Base-by-base conservation (phyloP, 2,113 vertebrate species). In the Apaloderma vittatum region DNA sequence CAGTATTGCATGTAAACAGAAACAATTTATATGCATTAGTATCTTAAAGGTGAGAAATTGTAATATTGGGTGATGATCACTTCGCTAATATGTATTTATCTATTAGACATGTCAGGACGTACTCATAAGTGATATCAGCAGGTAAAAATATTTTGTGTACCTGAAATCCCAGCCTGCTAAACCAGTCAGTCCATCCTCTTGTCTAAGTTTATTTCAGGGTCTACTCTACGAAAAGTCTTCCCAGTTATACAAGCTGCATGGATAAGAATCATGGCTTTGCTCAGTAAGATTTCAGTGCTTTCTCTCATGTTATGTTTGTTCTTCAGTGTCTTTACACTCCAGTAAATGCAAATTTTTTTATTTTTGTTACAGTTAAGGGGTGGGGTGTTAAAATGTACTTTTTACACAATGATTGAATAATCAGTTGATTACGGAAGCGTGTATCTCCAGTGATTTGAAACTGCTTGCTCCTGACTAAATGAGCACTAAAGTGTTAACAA, bases 1-100 rank as follows among this genome's bases (percentile, higher is more conserved):
- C 40, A 94, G 52, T 40, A 95, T 93, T 88, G 86, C 73, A 24
- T 61, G 86, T 74, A 96, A 96, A 96, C 63, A 90, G 78, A 84
- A 96, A 89, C 24, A 95, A 94, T 91, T 96, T 68, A 96, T 74
- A 66, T 34, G 43, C 30, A 81, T 57, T 63, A 30, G 70, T 91
- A 96, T 97, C 72, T 92, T 70, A 70, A 54, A 89, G 63, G 77
- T 82, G 78, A 65, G 65, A 95, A 97, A 43, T 90, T 21, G 30
- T 72, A 94, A 89, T 71, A 43, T 3, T 5, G 23, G 48, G 45
- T 49, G 82, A 80, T 54, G 73, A 89, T 29, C 58, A 86, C 67
- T 95, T 88, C 72, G 23, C 66, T 95, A 80, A 88, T 84, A 77
- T 70, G 48, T 92, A 78, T 94, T 96, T 89, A 74, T 88, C 58